phyloP scores from a whole-genome alignment of 2,113 vertebrate species.

The Actenoides hombroni region DNA sequence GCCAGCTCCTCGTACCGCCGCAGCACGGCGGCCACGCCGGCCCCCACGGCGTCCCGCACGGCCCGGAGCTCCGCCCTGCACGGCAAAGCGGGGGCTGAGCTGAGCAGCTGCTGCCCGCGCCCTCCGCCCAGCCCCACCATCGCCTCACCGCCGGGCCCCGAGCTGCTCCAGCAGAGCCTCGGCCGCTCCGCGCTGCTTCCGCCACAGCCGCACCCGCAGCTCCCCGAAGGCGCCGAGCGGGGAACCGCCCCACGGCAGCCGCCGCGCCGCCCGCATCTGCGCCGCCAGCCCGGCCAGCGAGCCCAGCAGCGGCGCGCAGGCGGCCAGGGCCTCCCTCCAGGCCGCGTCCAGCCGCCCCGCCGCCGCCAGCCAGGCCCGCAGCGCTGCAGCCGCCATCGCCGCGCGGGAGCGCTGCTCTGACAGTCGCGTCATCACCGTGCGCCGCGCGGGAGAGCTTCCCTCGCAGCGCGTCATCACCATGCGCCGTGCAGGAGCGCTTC shows the following conservation, averaged over 20 bases:
- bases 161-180: slow-evolving; percentile 78
- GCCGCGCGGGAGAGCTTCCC: neutral
- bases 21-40: slow-evolving; percentile 67
- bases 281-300: slow-evolving; percentile 83
- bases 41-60: slow-evolving; percentile 75
- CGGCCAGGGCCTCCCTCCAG: slow-evolving; percentile 69
- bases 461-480: rapidly evolving
- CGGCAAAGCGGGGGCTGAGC: neutral
- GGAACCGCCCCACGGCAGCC: slow-evolving; percentile 61
- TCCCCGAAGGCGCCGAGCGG: slow-evolving; percentile 76
- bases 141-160: slow-evolving; percentile 78
- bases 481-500: neutral
- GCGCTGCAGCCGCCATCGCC: rapidly evolving
- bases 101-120: neutral
- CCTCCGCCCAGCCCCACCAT: neutral
- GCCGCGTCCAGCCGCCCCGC: slow-evolving; percentile 66
- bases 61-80: slow-evolving; percentile 68
- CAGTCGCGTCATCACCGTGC: rapidly evolving
- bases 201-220: slow-evolving; percentile 74
- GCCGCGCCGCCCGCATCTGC: slow-evolving; percentile 77
- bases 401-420: neutral
- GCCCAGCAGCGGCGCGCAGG: slow-evolving; percentile 73
- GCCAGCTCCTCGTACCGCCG: slow-evolving; percentile 76
- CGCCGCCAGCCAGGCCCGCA: neutral
- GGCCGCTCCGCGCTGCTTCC: slow-evolving; percentile 78